Conservation (phyloP, 2,888 invertebrate species). For the Diogma glabrata region DNA sequence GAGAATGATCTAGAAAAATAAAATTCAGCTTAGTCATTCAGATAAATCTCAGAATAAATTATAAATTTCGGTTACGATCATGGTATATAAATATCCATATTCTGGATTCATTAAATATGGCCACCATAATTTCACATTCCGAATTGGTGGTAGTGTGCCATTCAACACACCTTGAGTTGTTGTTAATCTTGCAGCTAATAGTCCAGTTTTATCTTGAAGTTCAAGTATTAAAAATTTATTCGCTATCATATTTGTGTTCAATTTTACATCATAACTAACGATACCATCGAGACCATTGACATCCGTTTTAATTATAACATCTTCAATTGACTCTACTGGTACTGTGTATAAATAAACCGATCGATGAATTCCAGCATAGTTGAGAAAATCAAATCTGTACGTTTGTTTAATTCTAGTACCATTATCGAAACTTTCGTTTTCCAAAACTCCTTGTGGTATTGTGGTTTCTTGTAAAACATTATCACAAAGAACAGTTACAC, state of each 20-base stretch:
- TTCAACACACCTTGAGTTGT: slow-evolving; percentile 36
- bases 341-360: slow-evolving; percentile 83
- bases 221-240: slow-evolving; percentile 25
- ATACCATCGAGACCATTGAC: slow-evolving; percentile 50
- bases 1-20: not conserved
- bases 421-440: slow-evolving; percentile 38
- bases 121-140: slow-evolving; percentile 80
- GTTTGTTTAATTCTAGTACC: slow-evolving; percentile 55
- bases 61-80: slow-evolving; percentile 28
- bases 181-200: slow-evolving; percentile 43
- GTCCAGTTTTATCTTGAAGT: slow-evolving; percentile 43
- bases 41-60: too few relatives aligned
- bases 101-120: slow-evolving; percentile 73
- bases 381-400: slow-evolving; percentile 93
- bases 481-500: slow-evolving; percentile 85
- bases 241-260: too few relatives aligned
- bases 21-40: too few relatives aligned
- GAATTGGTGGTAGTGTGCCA: slow-evolving; percentile 52
- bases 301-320: slow-evolving; percentile 68
- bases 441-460: slow-evolving; percentile 69
- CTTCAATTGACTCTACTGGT: slow-evolving; percentile 70
- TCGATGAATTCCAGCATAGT: slow-evolving; percentile 95
- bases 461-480: slow-evolving; percentile 80
- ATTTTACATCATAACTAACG: slow-evolving; percentile 31
- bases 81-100: slow-evolving; percentile 74